Conservation (phyloP, 2,113 vertebrate species). For the Balaenoptera acutorostrata region DNA sequence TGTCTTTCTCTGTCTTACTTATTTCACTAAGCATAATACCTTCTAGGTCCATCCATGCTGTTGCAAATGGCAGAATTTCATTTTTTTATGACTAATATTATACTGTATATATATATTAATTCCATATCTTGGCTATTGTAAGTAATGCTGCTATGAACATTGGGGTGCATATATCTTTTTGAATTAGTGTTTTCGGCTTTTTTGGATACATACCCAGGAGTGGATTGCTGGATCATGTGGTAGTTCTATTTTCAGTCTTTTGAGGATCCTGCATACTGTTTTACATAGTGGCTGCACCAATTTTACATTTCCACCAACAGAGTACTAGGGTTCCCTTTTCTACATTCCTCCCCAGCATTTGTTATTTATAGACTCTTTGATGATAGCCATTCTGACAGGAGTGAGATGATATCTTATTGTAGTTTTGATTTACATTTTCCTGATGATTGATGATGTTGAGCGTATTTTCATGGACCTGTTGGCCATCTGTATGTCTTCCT, state of each 20-base stretch:
- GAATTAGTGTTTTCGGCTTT: background rate
- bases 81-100: background rate
- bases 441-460: background rate
- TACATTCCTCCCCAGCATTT: background rate
- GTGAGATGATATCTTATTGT: background rate
- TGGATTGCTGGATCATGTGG: background rate
- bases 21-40: background rate
- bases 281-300: background rate
- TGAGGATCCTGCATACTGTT: background rate
- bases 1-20: background rate
- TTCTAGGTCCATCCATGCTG: background rate
- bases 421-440: background rate
- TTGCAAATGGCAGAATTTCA: background rate
- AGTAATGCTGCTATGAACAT: background rate
- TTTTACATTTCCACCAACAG: background rate
- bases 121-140: background rate
- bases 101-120: background rate
- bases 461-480: background rate
- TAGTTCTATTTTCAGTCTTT: background rate
- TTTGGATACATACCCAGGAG: background rate
- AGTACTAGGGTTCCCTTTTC: background rate
- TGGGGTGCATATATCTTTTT: background rate
- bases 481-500: background rate
- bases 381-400: background rate
- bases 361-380: background rate